Evolutionary conservation across 2,888 invertebrate species (phyloP).

Genomic region (Protophormia terraenovae): DNA sequence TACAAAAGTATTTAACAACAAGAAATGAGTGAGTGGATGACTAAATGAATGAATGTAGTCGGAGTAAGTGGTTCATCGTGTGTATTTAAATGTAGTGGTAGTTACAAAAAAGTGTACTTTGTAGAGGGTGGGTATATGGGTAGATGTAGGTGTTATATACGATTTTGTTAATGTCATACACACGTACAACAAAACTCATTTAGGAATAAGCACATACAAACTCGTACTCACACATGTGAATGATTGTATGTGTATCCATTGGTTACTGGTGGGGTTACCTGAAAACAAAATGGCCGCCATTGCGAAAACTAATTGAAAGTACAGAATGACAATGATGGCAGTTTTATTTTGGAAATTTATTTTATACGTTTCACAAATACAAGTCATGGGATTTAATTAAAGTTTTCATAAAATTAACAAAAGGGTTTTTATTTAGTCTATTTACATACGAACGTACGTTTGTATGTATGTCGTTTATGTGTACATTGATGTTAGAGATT

Average conservation of each 20-base stretch:
- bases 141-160: slow-evolving; percentile 48
- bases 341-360: slow-evolving; percentile 61
- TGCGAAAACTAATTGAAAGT: slow-evolving; percentile 74
- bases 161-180: slow-evolving; percentile 55
- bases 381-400: slow-evolving; percentile 64
- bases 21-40: slow-evolving; percentile 8
- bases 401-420: slow-evolving; percentile 58
- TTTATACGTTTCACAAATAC: slow-evolving; percentile 50
- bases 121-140: slow-evolving; percentile 35
- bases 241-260: slow-evolving; percentile 58
- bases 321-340: slow-evolving; percentile 63
- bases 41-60: slow-evolving; percentile 30
- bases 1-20: slow-evolving; percentile 36
- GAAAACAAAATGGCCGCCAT: slow-evolving; percentile 76
- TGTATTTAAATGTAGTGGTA: slow-evolving; percentile 40
- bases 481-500: slow-evolving; percentile 15
- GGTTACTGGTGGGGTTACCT: slow-evolving; percentile 67
- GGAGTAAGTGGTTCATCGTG: slow-evolving; percentile 40
- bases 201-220: slow-evolving; percentile 12
- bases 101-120: slow-evolving; percentile 20
- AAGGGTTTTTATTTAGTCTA: slow-evolving; percentile 36
- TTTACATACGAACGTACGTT: neutral
- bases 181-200: slow-evolving; percentile 38
- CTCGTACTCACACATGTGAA: slow-evolving; percentile 37
- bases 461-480: neutral